These are phyloP conservation scores for Phacellophora camtschatica DNA, from an alignment of 30 jellyfish, hydroid and myxozoan genomes.

Conservation along the genomic window DNA sequence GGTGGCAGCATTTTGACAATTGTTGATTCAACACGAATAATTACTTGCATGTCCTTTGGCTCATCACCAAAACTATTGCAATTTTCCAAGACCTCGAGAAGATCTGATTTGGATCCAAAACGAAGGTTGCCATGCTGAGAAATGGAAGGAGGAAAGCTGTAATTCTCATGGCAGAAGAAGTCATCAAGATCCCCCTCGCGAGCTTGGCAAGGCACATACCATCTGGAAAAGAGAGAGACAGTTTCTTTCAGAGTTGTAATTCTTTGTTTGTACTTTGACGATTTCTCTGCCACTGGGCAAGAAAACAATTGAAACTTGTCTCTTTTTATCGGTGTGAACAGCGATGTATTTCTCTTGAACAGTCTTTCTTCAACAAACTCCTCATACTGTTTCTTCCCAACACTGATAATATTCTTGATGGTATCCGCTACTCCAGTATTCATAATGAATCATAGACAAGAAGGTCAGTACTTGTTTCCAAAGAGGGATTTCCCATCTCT, in stretches of 20 bases:
- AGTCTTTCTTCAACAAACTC: not conserved
- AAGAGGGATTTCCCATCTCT: constrained; percentile 7
- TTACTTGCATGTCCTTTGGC: not conserved
- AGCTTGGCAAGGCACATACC: constrained; percentile 37
- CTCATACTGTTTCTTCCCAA: not conserved
- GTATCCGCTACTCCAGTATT: not conserved
- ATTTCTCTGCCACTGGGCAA: not conserved
- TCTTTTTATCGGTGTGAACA: not conserved
- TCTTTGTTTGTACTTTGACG: not conserved
- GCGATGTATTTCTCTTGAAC: not conserved
- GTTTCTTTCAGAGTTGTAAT: not conserved
- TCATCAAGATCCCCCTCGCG: constrained; percentile 35
- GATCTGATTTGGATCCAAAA: constrained; percentile 12
- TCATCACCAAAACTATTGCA: not conserved
- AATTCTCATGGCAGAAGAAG: constrained; percentile 6
- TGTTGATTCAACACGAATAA: constrained; percentile 33
- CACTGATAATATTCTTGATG: not conserved
- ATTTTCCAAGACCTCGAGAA: not conserved
- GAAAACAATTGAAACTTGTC: not conserved
- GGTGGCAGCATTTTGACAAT: constrained; percentile 27
- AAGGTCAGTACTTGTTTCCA: constrained; percentile 14
- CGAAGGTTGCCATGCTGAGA: not conserved
- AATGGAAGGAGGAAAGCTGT: constrained; percentile 21
- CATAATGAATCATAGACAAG: constrained; percentile 3
- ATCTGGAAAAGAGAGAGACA: constrained; percentile 5